Evolutionary conservation across 2,797 vertebrate genomes (phyloP).

Genomic region (Sarcoramphus papa): DNA sequence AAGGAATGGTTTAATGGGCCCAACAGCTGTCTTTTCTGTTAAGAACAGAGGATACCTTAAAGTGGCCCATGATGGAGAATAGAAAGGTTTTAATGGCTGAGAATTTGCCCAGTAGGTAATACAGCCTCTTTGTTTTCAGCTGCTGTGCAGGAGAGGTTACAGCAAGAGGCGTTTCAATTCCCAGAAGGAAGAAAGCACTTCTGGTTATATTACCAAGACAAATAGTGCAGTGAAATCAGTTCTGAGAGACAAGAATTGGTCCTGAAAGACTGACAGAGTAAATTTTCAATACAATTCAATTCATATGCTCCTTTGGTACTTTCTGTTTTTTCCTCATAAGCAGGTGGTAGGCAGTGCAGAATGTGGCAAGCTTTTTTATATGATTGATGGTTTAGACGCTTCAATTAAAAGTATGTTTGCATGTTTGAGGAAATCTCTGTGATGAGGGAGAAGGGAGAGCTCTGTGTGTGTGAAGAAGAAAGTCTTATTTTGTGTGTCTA

Average conservation of each 20-base stretch:
- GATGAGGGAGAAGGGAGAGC: background rate
- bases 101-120: background rate
- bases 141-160: background rate
- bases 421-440: background rate
- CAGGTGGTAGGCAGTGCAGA: background rate
- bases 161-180: constrained; percentile 36
- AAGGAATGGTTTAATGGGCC: background rate
- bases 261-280: constrained; percentile 49
- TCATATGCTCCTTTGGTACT: constrained; percentile 2
- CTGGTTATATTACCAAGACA: constrained; percentile 57
- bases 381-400: background rate
- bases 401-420: constrained; percentile 1
- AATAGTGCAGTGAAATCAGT: constrained; percentile 41
- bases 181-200: constrained; percentile 45
- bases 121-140: background rate
- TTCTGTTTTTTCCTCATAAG: background rate
- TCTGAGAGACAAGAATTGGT: constrained; percentile 49
- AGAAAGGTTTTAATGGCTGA: background rate
- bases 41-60: background rate
- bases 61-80: background rate
- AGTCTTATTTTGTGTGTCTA: background rate
- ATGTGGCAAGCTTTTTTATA: background rate
- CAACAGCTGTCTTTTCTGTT: background rate
- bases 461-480: background rate
- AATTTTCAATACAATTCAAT: constrained; percentile 57